These are phyloP conservation scores for Erythrocercus mccallii DNA, from an alignment of 2,113 vertebrate species.

Conservation along the genomic window DNA sequence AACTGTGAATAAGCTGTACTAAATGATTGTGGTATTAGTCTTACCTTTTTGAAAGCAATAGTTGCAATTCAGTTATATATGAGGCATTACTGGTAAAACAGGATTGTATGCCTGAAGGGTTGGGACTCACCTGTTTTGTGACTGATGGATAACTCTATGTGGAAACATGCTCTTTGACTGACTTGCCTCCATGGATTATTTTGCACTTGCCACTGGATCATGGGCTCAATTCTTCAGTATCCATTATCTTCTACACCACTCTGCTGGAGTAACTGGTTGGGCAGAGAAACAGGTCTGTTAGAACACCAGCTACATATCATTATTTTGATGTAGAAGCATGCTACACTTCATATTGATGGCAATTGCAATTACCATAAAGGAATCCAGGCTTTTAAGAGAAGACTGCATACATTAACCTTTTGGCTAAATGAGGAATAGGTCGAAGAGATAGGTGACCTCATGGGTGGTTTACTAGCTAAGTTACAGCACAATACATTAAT, in stretches of 20 bases:
- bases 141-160: background rate
- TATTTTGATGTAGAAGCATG: background rate
- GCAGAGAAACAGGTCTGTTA: background rate
- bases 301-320: background rate
- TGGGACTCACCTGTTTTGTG: background rate
- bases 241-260: background rate
- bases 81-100: background rate
- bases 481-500: background rate
- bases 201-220: background rate
- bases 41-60: background rate
- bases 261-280: background rate
- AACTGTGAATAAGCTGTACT: background rate
- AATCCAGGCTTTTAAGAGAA: background rate
- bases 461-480: background rate
- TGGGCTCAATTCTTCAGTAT: background rate
- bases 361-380: background rate
- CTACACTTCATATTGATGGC: background rate
- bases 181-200: background rate
- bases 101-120: background rate
- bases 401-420: background rate
- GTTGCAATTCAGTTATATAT: background rate
- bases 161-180: background rate
- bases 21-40: background rate
- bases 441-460: rapidly evolving
- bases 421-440: background rate